phyloP scores from a whole-genome alignment of 2,797 vertebrate species.

The Sebastes wilsoni region DNA sequence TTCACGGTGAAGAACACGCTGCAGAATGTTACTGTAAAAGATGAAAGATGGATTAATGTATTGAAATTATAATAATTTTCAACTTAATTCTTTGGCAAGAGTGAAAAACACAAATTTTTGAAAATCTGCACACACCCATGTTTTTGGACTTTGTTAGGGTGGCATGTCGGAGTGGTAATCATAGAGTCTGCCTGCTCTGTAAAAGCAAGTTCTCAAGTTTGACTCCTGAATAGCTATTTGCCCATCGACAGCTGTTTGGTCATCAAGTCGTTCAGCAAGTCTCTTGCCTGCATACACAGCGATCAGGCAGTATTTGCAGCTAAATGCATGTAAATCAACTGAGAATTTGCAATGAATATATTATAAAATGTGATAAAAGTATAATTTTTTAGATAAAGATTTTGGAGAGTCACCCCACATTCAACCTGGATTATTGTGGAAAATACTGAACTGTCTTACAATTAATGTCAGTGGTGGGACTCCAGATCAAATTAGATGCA shows the following conservation, averaged over 20 bases:
- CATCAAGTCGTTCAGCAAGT: background rate
- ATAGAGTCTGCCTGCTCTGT: slow-evolving; percentile 13
- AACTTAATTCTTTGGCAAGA: background rate
- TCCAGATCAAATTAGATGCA: background rate
- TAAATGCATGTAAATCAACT: background rate
- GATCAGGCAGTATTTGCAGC: background rate
- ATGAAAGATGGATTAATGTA: background rate
- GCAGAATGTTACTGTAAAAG: background rate
- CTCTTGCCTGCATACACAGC: background rate
- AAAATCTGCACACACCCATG: background rate
- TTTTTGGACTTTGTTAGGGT: background rate
- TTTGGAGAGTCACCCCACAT: background rate
- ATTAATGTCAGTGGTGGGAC: background rate
- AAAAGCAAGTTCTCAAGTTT: slow-evolving; percentile 5
- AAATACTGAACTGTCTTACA: background rate
- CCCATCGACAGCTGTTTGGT: slow-evolving; percentile 7
- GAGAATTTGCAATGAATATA: background rate
- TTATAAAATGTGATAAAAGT: background rate
- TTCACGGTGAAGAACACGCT: background rate
- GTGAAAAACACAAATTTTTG: background rate
- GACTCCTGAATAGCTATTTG: slow-evolving; percentile 5
- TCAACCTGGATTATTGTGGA: background rate
- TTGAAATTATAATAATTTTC: background rate
- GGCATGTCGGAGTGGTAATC: slow-evolving; percentile 14
- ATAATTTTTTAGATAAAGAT: no score